phyloP scores from a whole-genome alignment of 2,113 vertebrate genomes.

The Ranitomeya variabilis region DNA sequence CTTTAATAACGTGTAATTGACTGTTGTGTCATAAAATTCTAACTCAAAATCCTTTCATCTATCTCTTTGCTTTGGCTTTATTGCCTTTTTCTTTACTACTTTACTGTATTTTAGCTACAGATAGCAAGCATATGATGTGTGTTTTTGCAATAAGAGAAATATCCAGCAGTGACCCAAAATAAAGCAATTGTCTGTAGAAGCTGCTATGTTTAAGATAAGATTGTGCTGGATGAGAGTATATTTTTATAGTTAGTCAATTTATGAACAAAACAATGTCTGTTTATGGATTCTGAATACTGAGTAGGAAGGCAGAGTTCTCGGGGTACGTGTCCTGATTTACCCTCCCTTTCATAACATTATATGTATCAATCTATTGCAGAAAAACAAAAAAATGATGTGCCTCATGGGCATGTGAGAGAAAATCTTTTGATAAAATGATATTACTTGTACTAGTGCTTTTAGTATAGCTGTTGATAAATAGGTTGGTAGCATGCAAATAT shows the following conservation, averaged over 20 bases:
- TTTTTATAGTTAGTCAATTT: slow-evolving; percentile 13
- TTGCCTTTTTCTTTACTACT: slow-evolving; percentile 14
- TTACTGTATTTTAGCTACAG: slow-evolving; percentile 27
- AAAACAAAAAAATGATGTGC: not conserved
- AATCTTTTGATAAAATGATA: not conserved
- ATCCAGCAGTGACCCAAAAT: slow-evolving; percentile 27
- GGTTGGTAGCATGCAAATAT: not conserved
- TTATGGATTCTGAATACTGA: slow-evolving; percentile 25
- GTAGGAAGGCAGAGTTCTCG: not conserved
- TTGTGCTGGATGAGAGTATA: slow-evolving; percentile 3
- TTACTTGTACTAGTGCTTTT: not conserved
- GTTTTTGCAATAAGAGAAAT: slow-evolving; percentile 19
- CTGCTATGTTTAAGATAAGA: slow-evolving; percentile 16
- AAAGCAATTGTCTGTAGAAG: slow-evolving; percentile 19
- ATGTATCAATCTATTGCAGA: not conserved
- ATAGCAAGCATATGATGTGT: slow-evolving; percentile 13
- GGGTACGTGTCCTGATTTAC: not conserved
- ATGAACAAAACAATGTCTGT: not conserved
- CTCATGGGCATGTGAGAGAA: not conserved
- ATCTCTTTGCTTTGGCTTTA: slow-evolving; percentile 29
- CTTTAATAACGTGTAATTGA: slow-evolving; percentile 47
- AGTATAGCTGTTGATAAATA: not conserved
- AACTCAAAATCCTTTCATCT: slow-evolving; percentile 22
- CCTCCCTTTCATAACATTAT: not conserved
- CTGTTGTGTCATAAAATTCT: slow-evolving; percentile 26